Conservation (phyloP, 2,888 invertebrate species). For the Dryadula phaetusa region DNA sequence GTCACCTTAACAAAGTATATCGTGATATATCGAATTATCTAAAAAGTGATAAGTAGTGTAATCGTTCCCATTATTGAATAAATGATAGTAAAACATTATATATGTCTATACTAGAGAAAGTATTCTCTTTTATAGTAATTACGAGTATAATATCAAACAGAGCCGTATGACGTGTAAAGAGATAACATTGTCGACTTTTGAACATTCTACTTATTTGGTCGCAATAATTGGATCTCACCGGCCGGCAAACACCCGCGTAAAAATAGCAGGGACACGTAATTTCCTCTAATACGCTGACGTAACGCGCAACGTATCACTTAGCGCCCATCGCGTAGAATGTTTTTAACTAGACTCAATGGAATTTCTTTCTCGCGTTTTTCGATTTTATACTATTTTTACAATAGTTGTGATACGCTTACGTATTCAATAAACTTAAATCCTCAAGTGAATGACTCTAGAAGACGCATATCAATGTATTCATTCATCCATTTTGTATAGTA, state of each 20-base stretch:
- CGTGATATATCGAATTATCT: constrained; percentile 5
- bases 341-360: constrained; percentile 33
- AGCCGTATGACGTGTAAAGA: constrained; percentile 10
- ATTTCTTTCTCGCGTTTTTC: constrained; percentile 32
- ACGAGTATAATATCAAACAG: not conserved
- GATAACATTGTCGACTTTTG: constrained; percentile 36
- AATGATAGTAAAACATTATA: too few relatives aligned
- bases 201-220: constrained; percentile 43
- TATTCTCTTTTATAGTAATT: not conserved
- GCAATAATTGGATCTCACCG: constrained; percentile 45
- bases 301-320: constrained; percentile 43
- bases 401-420: constrained; percentile 22
- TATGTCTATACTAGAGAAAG: too few relatives aligned
- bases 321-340: constrained; percentile 33
- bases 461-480: not conserved
- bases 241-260: constrained; percentile 42
- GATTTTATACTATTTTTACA: constrained; percentile 19
- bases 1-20: constrained; percentile 45
- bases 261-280: constrained; percentile 55
- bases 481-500: not conserved
- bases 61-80: too few relatives aligned
- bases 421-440: constrained; percentile 16
- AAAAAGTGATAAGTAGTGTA: not conserved
- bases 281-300: constrained; percentile 52
- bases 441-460: not conserved